Evolutionary conservation across 2,113 vertebrate species (phyloP), one percentile per base, ranked within the genome.

Genomic region (Cranoglanis bouderius): DNA sequence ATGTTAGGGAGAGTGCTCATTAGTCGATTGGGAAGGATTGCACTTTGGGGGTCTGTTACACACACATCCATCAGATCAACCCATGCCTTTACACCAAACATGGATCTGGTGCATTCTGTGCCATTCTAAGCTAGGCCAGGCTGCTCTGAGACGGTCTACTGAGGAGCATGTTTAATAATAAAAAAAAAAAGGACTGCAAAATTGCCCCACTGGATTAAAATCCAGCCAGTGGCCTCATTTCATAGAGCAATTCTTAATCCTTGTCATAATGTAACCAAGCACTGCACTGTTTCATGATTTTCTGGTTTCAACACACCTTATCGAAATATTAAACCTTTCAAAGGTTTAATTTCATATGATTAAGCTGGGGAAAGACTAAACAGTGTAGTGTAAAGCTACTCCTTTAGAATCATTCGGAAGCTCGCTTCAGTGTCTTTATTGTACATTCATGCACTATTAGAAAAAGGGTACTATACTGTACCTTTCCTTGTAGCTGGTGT

Each of bases 61-160:
- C 91, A 92, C 92, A 93, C 90, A 91, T 89, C 85, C 89, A 85
- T 77, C 83, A 87, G 89, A 91, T 90, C 92, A 92, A 91, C 91
- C 92, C 90, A 86, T 85, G 88, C 82, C 90, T 90, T 88, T 88
- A 92, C 90, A 89, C 35, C 57, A 83, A 87, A 90, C 72, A 92
- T 94, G 92, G 92, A 89, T 94, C 93, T 92, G 89, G 92, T 85
- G 88, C 91, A 90, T 26, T 59, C 9, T 38, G 46, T 67, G 24
- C 4, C 51, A 86, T 65, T 61, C 43, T 81, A 12, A 75, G 61
- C 80, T 77, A 90, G 70, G 49, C 55, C 12, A 63, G 38, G 24
- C 81, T 46, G 74, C n/a, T 51, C 12, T 84, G 35, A 78, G 80
- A 65, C 12, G 43, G 38, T 87, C 49, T 55, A 72, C 35, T 35